These are phyloP conservation scores for Etheostoma spectabile DNA, from an alignment of 2,113 vertebrate species.

Conservation along the genomic window DNA sequence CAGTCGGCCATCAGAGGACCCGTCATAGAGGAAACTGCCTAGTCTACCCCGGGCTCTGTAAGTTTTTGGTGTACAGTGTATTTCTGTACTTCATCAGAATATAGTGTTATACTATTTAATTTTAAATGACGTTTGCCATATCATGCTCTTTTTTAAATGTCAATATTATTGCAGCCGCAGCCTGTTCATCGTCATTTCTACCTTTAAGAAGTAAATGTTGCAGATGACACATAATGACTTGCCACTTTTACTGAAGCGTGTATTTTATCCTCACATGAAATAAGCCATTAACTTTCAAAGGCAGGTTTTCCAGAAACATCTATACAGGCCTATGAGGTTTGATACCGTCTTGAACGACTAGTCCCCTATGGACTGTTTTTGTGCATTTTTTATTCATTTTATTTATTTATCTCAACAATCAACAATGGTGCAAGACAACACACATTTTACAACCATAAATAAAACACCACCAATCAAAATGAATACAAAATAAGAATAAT, in stretches of 20 bases:
- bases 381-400: too few relatives aligned
- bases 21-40: constrained; percentile 72
- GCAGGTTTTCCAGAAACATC: not conserved
- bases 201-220: not conserved
- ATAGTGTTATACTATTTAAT: not conserved
- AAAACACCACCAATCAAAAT: too few relatives aligned
- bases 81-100: constrained; percentile 6
- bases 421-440: too few relatives aligned
- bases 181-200: not conserved
- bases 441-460: too few relatives aligned
- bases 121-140: not conserved
- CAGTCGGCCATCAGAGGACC: constrained; percentile 69
- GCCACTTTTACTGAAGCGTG: not conserved
- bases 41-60: constrained; percentile 80
- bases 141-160: not conserved
- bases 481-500: too few relatives aligned
- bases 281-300: not conserved
- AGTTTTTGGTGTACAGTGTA: constrained; percentile 28
- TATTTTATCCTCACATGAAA: not conserved
- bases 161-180: too few relatives aligned
- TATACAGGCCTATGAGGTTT: not conserved
- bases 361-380: too few relatives aligned
- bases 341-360: too few relatives aligned
- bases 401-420: too few relatives aligned
- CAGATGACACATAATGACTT: not conserved